These are phyloP conservation scores for Etheostoma spectabile DNA, from an alignment of 2,113 vertebrate species.

Conservation along the genomic window DNA sequence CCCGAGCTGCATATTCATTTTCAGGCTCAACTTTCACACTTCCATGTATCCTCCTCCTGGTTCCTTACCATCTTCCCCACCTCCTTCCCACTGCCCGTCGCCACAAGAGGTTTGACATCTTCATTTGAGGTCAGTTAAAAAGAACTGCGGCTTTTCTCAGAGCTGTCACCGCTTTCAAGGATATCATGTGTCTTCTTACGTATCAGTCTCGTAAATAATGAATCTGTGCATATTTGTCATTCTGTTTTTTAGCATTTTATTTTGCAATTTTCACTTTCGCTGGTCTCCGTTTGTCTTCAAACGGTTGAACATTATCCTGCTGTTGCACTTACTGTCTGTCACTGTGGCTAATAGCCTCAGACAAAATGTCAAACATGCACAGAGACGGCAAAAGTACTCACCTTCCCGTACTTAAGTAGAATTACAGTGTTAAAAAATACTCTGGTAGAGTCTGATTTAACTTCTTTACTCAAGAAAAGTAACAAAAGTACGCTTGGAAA, in stretches of 20 bases:
- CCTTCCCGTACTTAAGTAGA: too few species aligned
- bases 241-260: background rate
- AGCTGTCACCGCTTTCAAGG: background rate
- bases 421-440: too few species aligned
- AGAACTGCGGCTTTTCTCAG: background rate
- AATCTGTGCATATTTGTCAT: background rate
- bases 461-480: too few species aligned
- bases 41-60: constrained; percentile 99
- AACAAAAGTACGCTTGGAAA: too few species aligned
- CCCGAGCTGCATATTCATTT: constrained; percentile 96
- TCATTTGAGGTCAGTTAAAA: constrained; percentile 93
- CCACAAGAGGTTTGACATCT: constrained; percentile 99
- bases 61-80: constrained; percentile 99
- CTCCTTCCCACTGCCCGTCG: constrained; percentile 93
- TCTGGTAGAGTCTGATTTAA: too few species aligned
- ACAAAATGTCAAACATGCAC: background rate
- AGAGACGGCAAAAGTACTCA: too few species aligned
- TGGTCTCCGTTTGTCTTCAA: background rate
- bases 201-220: background rate
- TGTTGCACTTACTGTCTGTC: background rate
- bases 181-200: background rate
- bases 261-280: background rate
- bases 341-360: background rate
- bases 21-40: constrained; percentile 97
- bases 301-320: background rate